These are phyloP conservation scores for Myotis yumanensis DNA, from an alignment of 2,113 vertebrate genomes.

Conservation along the genomic window DNA sequence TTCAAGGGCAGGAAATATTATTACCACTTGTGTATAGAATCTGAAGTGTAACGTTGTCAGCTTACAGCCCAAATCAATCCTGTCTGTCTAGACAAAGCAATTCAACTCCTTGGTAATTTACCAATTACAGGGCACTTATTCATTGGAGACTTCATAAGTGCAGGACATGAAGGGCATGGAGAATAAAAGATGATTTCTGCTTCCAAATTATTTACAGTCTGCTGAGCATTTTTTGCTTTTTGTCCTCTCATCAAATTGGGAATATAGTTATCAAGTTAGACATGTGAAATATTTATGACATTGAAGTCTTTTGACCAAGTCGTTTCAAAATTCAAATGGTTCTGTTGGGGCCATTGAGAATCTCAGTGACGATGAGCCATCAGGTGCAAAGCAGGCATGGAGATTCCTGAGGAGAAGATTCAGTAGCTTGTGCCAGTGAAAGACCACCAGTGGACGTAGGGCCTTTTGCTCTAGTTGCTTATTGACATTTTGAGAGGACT, in stretches of 20 bases:
- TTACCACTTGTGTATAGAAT: neutral
- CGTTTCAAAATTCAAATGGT: neutral
- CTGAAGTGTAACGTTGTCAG: slow-evolving; percentile 29
- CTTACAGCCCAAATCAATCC: slow-evolving; percentile 44
- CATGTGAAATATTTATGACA: slow-evolving; percentile 10
- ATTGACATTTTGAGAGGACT: neutral
- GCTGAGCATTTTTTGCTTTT: slow-evolving; percentile 43
- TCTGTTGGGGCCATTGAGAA: neutral
- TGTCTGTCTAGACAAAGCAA: slow-evolving; percentile 62
- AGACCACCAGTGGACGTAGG: neutral
- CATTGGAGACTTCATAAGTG: slow-evolving; percentile 43
- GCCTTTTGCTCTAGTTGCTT: neutral
- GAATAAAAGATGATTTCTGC: slow-evolving; percentile 25
- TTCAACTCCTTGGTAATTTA: slow-evolving; percentile 59
- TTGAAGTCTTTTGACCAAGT: slow-evolving; percentile 2
- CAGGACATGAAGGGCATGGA: neutral
- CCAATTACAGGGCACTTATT: slow-evolving; percentile 44
- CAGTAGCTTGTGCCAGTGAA: neutral
- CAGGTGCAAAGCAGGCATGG: neutral
- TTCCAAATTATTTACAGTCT: neutral
- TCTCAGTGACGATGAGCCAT: neutral
- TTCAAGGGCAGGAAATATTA: neutral
- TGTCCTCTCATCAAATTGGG: neutral
- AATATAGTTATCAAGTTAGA: neutral
- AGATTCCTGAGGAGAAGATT: neutral